Conservation (phyloP, 2,797 vertebrate genomes). For the Phoxinus dragarum region DNA sequence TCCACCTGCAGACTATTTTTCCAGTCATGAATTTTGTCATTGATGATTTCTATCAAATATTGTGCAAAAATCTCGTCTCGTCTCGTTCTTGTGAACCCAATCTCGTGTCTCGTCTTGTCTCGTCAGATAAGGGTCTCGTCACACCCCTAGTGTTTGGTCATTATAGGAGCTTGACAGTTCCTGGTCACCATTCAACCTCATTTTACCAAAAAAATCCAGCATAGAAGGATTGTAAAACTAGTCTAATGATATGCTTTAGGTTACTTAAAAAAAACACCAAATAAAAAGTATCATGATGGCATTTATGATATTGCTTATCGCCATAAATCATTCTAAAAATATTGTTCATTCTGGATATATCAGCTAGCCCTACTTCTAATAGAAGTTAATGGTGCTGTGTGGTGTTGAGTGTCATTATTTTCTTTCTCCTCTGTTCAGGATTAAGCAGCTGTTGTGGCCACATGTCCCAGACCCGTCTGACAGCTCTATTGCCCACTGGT, state of each 20-base stretch:
- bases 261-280: not conserved
- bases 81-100: too few species aligned
- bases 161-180: not conserved
- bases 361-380: too few species aligned
- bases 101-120: too few species aligned
- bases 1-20: too few species aligned
- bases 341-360: not conserved
- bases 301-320: not conserved
- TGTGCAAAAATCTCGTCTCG: too few species aligned
- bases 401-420: not conserved
- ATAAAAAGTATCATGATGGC: not conserved
- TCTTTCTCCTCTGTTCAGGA: conserved; percentile 72
- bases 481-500: conserved; percentile 94
- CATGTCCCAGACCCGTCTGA: conserved; percentile 93
- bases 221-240: not conserved
- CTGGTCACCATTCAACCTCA: not conserved
- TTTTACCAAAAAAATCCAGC: too few species aligned
- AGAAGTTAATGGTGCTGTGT: not conserved
- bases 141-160: too few species aligned
- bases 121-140: too few species aligned
- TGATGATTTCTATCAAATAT: too few species aligned
- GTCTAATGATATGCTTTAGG: not conserved
- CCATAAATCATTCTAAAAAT: not conserved
- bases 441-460: conserved; percentile 93
- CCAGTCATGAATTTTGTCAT: too few species aligned